A percentile compares a stretch with the other conserved stretches of the same genome.
Conservation (phyloP, 2,797 vertebrate species). For the Hephaestus fuliginosus region DNA sequence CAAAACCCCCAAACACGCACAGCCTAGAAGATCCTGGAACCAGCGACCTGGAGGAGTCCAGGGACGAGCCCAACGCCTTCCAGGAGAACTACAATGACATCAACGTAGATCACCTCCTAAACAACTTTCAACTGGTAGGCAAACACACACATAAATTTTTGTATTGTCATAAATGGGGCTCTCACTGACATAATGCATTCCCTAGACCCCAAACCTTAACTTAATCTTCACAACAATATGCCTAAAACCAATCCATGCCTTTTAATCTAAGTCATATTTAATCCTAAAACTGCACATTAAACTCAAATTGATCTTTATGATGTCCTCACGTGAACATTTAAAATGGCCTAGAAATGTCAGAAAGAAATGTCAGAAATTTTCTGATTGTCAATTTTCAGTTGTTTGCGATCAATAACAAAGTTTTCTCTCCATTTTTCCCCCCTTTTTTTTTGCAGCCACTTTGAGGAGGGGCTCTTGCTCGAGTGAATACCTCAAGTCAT, state of each 20-base stretch:
- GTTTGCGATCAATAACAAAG: conserved; percentile 9
- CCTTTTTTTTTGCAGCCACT: conserved; percentile 85
- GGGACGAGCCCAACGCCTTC: conserved; percentile 86
- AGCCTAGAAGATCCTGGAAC: conserved; percentile 88
- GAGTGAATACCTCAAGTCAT: conserved; percentile 82
- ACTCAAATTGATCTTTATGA: background rate
- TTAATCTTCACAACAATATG: background rate
- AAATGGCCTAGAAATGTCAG: background rate
- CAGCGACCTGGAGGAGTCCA: conserved; percentile 87
- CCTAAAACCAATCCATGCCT: background rate
- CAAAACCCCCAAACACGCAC: background rate
- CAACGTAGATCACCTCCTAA: conserved; percentile 88
- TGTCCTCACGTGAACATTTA: background rate
- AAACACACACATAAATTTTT: background rate
- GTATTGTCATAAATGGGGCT: background rate
- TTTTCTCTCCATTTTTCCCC: conserved; percentile 30
- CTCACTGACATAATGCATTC: background rate
- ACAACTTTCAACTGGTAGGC: conserved; percentile 90
- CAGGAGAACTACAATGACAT: conserved; percentile 90
- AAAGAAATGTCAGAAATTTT: background rate
- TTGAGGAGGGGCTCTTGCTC: conserved; percentile 83
- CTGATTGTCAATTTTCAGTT: background rate
- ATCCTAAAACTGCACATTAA: background rate
- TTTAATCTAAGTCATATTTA: background rate
- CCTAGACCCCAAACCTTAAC: background rate